Evolutionary conservation across 2,113 vertebrate genomes (phyloP).

Genomic region (Phalacrocorax pelagicus): DNA sequence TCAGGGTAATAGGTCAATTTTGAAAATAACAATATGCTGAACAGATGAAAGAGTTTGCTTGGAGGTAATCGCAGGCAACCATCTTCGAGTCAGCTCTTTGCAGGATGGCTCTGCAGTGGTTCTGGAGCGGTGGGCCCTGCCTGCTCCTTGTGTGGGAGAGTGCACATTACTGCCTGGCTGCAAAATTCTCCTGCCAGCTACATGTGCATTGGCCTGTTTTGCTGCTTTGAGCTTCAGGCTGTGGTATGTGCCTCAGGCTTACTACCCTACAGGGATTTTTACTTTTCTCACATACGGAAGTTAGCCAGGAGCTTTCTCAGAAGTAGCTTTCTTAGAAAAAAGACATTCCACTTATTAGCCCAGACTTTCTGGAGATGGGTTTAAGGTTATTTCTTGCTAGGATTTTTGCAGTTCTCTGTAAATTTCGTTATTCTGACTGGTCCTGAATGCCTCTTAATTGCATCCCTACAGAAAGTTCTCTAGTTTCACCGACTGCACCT

Average conservation of each 20-base stretch:
- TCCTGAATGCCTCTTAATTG: neutral
- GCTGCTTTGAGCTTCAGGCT: slow-evolving; percentile 26
- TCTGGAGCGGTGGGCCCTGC: neutral
- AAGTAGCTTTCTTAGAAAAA: neutral
- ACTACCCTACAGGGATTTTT: neutral
- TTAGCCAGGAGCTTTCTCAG: neutral
- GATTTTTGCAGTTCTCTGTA: neutral
- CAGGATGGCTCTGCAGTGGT: neutral
- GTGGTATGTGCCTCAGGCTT: neutral
- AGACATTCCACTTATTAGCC: neutral
- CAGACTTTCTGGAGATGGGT: neutral
- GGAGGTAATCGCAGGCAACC: neutral
- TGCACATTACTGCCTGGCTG: neutral
- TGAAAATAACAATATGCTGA: neutral
- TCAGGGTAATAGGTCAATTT: neutral
- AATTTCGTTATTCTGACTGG: neutral
- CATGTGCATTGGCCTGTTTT: neutral
- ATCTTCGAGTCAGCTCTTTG: neutral
- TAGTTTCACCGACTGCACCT: neutral
- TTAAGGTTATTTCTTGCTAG: neutral
- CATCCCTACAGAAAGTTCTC: neutral
- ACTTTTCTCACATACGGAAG: neutral
- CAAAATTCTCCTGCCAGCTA: neutral
- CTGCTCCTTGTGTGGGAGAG: neutral
- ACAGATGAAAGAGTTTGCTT: neutral